These are phyloP conservation scores for Aporophyla lueneburgensis DNA, from an alignment of 2,888 invertebrate species.

Conservation along the genomic window DNA sequence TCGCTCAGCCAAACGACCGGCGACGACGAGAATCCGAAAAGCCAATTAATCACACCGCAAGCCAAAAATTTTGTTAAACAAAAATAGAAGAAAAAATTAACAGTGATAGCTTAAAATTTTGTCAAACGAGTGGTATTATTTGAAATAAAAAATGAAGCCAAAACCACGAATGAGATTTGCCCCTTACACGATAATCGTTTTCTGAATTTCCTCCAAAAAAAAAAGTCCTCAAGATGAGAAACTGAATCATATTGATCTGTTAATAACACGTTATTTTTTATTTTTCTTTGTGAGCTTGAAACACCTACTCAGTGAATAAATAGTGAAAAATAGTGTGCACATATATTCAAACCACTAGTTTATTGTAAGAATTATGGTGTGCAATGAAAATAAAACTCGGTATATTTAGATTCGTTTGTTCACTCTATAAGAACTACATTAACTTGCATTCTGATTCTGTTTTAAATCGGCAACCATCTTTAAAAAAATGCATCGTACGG, in stretches of 20 bases:
- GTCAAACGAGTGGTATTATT: conserved; percentile 89
- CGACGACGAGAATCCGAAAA: conserved; percentile 75
- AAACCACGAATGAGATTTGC: conserved; percentile 88
- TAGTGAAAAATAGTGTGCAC: conserved; percentile 21
- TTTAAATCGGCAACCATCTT: background rate
- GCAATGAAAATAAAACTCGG: conserved; percentile 7
- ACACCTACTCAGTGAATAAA: conserved; percentile 7
- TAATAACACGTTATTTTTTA: background rate
- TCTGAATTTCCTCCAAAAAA: conserved; percentile 18
- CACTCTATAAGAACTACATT: background rate
- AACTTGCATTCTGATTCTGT: background rate
- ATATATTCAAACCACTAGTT: conserved; percentile 1
- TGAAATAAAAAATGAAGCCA: conserved; percentile 86
- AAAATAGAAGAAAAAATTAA: conserved; percentile 86
- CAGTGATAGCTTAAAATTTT: conserved; percentile 88
- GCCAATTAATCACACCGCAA: conserved; percentile 90
- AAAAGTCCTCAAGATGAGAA: background rate
- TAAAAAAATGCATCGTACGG: background rate
- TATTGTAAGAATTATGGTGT: conserved; percentile 20
- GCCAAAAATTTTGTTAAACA: conserved; percentile 87
- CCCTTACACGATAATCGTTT: conserved; percentile 76
- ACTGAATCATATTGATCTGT: background rate
- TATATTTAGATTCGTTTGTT: background rate
- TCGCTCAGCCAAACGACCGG: conserved; percentile 70
- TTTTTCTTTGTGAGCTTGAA: conserved; percentile 12